phyloP scores from a whole-genome alignment of 2,888 invertebrate genomes.

The Odontocolon sp. region DNA sequence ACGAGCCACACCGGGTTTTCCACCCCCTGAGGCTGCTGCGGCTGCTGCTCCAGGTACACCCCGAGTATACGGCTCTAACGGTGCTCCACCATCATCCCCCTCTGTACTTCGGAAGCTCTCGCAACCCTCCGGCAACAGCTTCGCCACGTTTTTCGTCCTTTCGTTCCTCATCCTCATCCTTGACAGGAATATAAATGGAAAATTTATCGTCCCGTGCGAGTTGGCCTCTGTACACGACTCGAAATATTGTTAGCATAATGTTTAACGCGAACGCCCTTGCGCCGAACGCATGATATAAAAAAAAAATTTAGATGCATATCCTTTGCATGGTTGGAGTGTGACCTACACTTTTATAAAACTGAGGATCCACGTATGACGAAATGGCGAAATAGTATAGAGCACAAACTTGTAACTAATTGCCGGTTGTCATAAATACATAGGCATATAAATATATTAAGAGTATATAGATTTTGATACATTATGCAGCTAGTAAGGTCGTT shows the following conservation, averaged over 20 bases:
- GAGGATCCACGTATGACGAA: too few species aligned
- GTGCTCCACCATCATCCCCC: conserved; percentile 30
- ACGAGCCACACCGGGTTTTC: conserved; percentile 38
- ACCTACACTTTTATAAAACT: too few species aligned
- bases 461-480: too few species aligned
- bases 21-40: conserved; percentile 21
- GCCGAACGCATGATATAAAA: neutral
- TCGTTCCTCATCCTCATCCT: conserved; percentile 53
- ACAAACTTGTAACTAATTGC: too few species aligned
- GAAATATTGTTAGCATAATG: conserved; percentile 71
- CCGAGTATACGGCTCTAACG: conserved; percentile 15
- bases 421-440: neutral
- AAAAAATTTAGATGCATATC: neutral
- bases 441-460: too few species aligned
- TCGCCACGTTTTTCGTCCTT: conserved; percentile 44
- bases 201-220: conserved; percentile 69
- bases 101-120: conserved; percentile 35
- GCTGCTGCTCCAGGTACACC: conserved; percentile 47
- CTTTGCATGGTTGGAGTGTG: neutral
- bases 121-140: conserved; percentile 29
- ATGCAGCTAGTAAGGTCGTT: conserved; percentile 3
- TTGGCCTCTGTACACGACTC: conserved; percentile 31
- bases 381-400: too few species aligned
- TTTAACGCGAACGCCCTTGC: conserved; percentile 33
- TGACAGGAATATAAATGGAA: conserved; percentile 73